These are phyloP conservation scores for Squalus acanthias DNA, from an alignment of 2,797 vertebrate species.

Conservation along the genomic window DNA sequence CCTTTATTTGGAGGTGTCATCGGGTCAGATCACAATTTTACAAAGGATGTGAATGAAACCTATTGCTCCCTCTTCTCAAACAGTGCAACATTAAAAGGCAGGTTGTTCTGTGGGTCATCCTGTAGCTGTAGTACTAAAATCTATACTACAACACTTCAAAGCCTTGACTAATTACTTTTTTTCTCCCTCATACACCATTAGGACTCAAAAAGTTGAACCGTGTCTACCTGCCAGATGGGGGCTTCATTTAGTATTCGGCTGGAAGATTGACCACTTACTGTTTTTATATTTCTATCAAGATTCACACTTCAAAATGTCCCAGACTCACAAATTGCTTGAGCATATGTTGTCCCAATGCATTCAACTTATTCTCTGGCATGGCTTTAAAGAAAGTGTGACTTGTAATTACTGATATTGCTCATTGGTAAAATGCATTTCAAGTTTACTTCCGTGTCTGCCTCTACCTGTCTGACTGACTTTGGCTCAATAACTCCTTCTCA, in stretches of 20 bases:
- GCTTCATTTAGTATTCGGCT: background rate
- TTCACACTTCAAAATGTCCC: background rate
- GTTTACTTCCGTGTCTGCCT: background rate
- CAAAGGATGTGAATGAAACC: background rate
- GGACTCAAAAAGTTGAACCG: background rate
- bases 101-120: background rate
- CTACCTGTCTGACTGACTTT: background rate
- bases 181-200: background rate
- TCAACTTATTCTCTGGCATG: background rate
- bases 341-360: background rate
- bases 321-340: background rate
- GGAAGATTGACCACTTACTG: background rate
- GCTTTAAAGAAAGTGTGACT: background rate
- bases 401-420: background rate
- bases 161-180: background rate
- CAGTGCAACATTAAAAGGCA: background rate
- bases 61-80: background rate
- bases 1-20: background rate
- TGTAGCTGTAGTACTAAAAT: background rate
- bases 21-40: background rate
- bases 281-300: background rate
- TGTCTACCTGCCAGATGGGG: background rate
- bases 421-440: background rate
- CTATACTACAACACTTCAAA: conserved; percentile 6
- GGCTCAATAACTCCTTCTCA: background rate